These are phyloP conservation scores for Drosophila flavopinicola DNA, from an alignment of 2,888 invertebrate genomes.

Conservation along the genomic window DNA sequence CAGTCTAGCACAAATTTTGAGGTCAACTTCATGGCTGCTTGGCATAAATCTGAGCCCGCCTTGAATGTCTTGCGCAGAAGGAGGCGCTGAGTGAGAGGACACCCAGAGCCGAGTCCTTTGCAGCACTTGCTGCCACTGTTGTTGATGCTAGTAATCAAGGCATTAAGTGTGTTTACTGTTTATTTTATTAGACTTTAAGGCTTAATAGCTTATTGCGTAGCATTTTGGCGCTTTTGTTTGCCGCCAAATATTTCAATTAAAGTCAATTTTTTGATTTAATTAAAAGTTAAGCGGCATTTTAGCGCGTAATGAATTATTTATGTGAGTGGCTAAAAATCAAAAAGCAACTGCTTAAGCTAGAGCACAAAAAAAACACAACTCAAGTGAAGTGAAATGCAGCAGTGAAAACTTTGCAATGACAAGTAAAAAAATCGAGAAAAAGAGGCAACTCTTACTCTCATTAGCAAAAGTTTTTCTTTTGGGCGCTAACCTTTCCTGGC, in stretches of 20 bases:
- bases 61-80: slow-evolving; percentile 25
- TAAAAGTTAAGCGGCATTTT: slow-evolving; percentile 59
- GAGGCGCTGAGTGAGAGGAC: background rate
- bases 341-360: slow-evolving; percentile 20
- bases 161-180: slow-evolving; percentile 81
- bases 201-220: slow-evolving; percentile 71
- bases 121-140: background rate
- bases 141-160: slow-evolving; percentile 77
- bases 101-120: background rate
- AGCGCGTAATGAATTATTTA: slow-evolving; percentile 68
- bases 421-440: slow-evolving; percentile 23
- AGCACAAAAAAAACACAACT: slow-evolving; percentile 18
- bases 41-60: slow-evolving; percentile 65
- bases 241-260: slow-evolving; percentile 67
- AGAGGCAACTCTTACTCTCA: slow-evolving; percentile 75
- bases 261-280: slow-evolving; percentile 74
- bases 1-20: slow-evolving; percentile 56
- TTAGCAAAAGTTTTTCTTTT: slow-evolving; percentile 67
- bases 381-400: slow-evolving; percentile 32
- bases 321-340: slow-evolving; percentile 41
- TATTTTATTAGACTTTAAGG: slow-evolving; percentile 81
- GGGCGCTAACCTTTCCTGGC: slow-evolving; percentile 56
- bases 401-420: slow-evolving; percentile 50
- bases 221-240: slow-evolving; percentile 32
- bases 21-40: slow-evolving; percentile 61